Evolutionary conservation across 2,888 invertebrate genomes (phyloP).

Genomic region (Pedicia rivosa): DNA sequence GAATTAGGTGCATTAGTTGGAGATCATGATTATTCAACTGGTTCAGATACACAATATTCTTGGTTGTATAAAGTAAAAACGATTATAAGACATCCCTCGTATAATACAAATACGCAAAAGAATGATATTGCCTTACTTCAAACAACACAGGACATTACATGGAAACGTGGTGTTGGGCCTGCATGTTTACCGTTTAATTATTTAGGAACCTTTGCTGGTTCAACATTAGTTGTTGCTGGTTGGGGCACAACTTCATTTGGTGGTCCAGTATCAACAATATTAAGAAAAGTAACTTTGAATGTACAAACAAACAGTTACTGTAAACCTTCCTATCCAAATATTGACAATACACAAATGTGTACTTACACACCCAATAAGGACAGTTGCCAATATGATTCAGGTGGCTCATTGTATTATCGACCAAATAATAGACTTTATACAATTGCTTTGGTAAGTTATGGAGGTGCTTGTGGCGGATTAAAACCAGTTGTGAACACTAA

Average conservation of each 20-base stretch:
- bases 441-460: constrained; percentile 33
- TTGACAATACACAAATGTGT: constrained; percentile 28
- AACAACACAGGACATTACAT: constrained; percentile 28
- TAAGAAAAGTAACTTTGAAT: constrained; percentile 35
- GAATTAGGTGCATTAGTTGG: constrained; percentile 32
- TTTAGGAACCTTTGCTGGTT: constrained; percentile 9
- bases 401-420: constrained; percentile 33
- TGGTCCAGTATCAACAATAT: constrained; percentile 31
- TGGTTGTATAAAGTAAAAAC: constrained; percentile 22
- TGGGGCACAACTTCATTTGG: constrained; percentile 41
- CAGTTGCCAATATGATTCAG: constrained; percentile 35
- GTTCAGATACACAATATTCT: constrained; percentile 21
- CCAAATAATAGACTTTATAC: constrained; percentile 25
- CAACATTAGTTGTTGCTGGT: constrained; percentile 25
- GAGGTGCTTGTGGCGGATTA: constrained; percentile 29
- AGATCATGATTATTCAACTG: constrained; percentile 32
- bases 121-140: constrained; percentile 39
- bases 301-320: constrained; percentile 33
- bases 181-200: constrained; percentile 35
- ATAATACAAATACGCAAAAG: constrained; percentile 16
- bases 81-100: constrained; percentile 32
- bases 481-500: constrained; percentile 33
- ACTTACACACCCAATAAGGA: constrained; percentile 33
- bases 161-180: constrained; percentile 37
- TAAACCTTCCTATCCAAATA: constrained; percentile 14